Base-by-base conservation (phyloP, 2,797 vertebrate genomes). In the Phrynocephalus forsythii region DNA sequence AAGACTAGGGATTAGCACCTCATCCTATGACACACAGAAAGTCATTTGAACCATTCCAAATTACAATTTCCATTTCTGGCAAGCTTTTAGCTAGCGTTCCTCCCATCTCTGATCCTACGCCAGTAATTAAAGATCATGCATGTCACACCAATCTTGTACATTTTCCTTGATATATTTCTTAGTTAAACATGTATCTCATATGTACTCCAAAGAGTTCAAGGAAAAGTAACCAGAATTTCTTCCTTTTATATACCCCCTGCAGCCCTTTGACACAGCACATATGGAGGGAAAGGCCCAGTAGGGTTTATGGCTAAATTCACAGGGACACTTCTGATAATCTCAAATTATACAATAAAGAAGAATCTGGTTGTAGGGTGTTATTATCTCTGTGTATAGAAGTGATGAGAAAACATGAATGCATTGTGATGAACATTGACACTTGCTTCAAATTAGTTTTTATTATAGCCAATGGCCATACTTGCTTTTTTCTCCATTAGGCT, bases 41-140 rank as follows among this genome's bases (percentile, higher is more conserved):
- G 77, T 79, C 91, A 91, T 63, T 91, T 83, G 33, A 81, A 2
- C 48, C 87, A 83, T n/a, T 87, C 90, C 10, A 44, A 87, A 82
- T 91, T 90, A 90, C 28, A 50, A 10, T 72, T 56, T 94, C 76
- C 2, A 80, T 91, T 93, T 84, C 84, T 83, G 78, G 75, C 6
- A 8, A 48, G 75, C 50, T 38, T 85, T 81, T 83, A 91, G 67
- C 60, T 91, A 81, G 22, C 10, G 75, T 81, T 79, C 15, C 52
- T 30, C 38, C 22, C 38, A 76, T 24, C 38, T 30, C 44, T 63
- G 60, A 63, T 26, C 68, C 68, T 80, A 63, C 6, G 6, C 80
- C 67, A 69, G 79, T 71, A 63, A 81, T 89, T 80, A 89, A 48
- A 88, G 86, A 78, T 1, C 10, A 90, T 78, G 20, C 69, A 91